phyloP scores from a whole-genome alignment of 2,888 invertebrate genomes.

The Colostygia pectinataria region DNA sequence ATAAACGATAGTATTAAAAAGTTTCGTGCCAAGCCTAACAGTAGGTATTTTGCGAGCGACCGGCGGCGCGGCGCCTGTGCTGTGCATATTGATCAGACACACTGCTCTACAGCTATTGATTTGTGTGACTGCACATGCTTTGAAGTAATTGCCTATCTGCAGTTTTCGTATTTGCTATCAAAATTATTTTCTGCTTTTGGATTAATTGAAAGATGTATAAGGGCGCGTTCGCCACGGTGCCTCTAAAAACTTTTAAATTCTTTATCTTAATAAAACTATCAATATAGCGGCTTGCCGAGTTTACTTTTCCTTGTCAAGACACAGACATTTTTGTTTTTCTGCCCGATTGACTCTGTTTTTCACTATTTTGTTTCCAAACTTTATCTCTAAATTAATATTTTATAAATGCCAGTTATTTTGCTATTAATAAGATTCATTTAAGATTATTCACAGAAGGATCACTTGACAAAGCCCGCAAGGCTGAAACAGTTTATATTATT shows the following conservation, averaged over 20 bases:
- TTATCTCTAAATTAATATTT: too few species aligned
- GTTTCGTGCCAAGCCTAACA: too few species aligned
- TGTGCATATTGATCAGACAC: slow-evolving; percentile 28
- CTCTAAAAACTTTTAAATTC: too few species aligned
- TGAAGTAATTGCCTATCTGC: slow-evolving; percentile 24
- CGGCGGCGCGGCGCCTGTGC: slow-evolving; percentile 33
- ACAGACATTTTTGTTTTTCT: too few species aligned
- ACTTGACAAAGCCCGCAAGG: slow-evolving; percentile 2
- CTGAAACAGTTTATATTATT: slow-evolving; percentile 5
- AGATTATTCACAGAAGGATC: neutral
- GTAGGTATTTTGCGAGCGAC: slow-evolving; percentile 24
- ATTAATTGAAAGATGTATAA: slow-evolving; percentile 11
- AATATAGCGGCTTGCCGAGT: too few species aligned
- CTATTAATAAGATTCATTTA: neutral
- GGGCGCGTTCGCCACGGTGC: too few species aligned
- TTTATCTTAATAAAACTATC: too few species aligned
- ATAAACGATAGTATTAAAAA: too few species aligned
- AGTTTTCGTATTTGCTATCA: slow-evolving; percentile 13
- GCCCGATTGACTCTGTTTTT: too few species aligned
- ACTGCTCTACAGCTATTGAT: slow-evolving; percentile 24
- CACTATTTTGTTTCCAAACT: too few species aligned
- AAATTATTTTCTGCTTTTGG: slow-evolving; percentile 16
- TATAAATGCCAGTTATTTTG: too few species aligned
- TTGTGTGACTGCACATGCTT: slow-evolving; percentile 33
- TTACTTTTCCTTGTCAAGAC: too few species aligned